These are phyloP conservation scores for Gastracanthus pulcherrimus DNA, from an alignment of 2,888 invertebrate genomes.

Conservation along the genomic window DNA sequence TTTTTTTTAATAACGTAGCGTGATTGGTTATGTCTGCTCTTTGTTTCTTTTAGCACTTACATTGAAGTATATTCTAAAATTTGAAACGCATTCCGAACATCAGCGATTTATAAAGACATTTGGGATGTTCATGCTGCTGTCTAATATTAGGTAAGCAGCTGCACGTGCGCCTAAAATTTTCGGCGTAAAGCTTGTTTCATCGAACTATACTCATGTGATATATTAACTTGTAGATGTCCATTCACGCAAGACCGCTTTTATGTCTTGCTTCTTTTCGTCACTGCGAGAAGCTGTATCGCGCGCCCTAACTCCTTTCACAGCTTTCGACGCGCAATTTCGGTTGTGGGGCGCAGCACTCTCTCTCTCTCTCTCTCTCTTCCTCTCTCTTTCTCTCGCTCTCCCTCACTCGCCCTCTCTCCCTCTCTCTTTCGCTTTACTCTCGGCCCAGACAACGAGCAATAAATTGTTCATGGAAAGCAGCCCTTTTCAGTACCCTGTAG, in stretches of 20 bases:
- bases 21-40: no score
- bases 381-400: background rate
- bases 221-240: no score
- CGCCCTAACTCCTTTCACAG: conserved; percentile 15
- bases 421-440: background rate
- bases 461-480: conserved; percentile 57
- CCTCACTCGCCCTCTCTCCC: background rate
- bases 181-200: no score
- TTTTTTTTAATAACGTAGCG: no score
- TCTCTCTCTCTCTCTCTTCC: background rate
- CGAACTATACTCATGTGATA: no score
- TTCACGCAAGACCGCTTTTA: background rate
- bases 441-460: conserved; percentile 54
- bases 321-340: conserved; percentile 1
- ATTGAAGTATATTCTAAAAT: no score
- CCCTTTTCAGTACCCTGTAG: conserved; percentile 11
- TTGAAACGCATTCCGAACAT: no score
- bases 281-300: conserved; percentile 19
- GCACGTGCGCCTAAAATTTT: no score
- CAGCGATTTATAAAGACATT: no score
- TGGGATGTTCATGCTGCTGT: no score
- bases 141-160: no score
- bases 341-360: conserved; percentile 10
- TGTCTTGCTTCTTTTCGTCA: background rate
- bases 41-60: no score